A percentile compares a stretch with the other conserved stretches of the same genome.
Conservation (phyloP, 1,140 invertebrate species). For the Telenomus remus region DNA sequence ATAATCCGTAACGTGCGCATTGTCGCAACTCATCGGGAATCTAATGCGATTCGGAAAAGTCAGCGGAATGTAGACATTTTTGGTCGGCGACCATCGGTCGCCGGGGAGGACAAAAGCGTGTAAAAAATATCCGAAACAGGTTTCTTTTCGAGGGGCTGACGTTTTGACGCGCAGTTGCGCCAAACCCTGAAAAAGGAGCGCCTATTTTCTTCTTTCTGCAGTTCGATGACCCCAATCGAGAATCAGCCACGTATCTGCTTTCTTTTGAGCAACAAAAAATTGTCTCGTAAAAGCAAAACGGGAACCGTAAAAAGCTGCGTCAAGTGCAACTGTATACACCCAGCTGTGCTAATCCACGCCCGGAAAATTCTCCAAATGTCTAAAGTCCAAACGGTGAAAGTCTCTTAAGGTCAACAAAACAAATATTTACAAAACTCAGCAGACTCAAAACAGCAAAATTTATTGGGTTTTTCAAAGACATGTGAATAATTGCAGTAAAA, state of each 20-base stretch:
- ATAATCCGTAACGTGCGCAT: constrained; percentile 7
- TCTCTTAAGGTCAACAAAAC: constrained; percentile 10
- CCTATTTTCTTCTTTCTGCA: constrained; percentile 17
- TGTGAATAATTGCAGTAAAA: no score
- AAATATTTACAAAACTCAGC: no score
- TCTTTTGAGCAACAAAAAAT: constrained; percentile 10
- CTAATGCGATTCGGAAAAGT: constrained; percentile 21
- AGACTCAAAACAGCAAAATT: no score
- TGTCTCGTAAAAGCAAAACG: constrained; percentile 15
- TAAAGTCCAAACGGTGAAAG: constrained; percentile 27
- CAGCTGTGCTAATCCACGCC: constrained; percentile 27
- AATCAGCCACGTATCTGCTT: constrained; percentile 22
- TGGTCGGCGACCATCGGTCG: constrained; percentile 18
- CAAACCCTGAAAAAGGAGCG: constrained; percentile 10
- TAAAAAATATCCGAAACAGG: constrained; percentile 33
- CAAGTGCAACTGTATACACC: constrained; percentile 34
- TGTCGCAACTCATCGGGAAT: neutral
- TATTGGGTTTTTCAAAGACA: no score
- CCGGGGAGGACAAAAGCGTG: constrained; percentile 10
- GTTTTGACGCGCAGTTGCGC: constrained; percentile 22
- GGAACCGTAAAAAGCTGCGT: constrained; percentile 13
- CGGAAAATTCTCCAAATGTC: constrained; percentile 13
- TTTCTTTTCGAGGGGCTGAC: constrained; percentile 24
- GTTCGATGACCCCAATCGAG: constrained; percentile 35
- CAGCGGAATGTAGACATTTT: constrained; percentile 19